Base-by-base conservation (phyloP, 2,113 vertebrate genomes). In the Grammomys dolichurus region DNA sequence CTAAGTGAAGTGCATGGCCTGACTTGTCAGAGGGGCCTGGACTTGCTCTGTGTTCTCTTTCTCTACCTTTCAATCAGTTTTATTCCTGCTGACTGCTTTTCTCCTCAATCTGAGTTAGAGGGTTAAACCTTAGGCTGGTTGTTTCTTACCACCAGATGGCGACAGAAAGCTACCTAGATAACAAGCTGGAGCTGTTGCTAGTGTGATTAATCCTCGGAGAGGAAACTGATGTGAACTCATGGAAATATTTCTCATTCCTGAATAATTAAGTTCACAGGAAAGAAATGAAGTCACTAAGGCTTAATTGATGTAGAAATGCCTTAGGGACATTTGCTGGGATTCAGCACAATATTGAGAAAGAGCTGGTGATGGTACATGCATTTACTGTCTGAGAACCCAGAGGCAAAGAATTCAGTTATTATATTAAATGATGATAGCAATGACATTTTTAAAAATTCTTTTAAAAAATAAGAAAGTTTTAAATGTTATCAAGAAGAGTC, bases 231-330 rank as follows among this genome's bases (percentile, higher is more conserved):
- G 31, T 17, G 80, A 73, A 92, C 12, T 85, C 63, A 26, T 54
- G 46, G 86, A 96, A 72, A 89, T 86, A 90, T 85, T 86, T 92
- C 46, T 92, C 78, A 67, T 65, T 89, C 91, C 28, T 67, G 77
- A 89, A 89, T 94, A 85, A 85, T 88, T 92, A 89, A 82, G 9
- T 88, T 51, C 75, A 89, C 58, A 67, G 87, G 87, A 95, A 90
- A 93, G 19, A 81, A 90, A 56, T 93, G 58, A 90, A 80, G 56
- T 90, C 14, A 5, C 11, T 87, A 31, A 20, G 40, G n/a, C 56
- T 75, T 93, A 81, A 80, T 51, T 95, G 90, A 90, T 87, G 48
- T 20, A 81, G 56, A 90, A 87, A 93, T 87, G 58, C 26, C 81
- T 87, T 81, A 36, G 81, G 58, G 75, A 87, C 10, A n/a, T 76